phyloP scores from a whole-genome alignment of 2,113 vertebrate genomes.

The Brachyistius frenatus region DNA sequence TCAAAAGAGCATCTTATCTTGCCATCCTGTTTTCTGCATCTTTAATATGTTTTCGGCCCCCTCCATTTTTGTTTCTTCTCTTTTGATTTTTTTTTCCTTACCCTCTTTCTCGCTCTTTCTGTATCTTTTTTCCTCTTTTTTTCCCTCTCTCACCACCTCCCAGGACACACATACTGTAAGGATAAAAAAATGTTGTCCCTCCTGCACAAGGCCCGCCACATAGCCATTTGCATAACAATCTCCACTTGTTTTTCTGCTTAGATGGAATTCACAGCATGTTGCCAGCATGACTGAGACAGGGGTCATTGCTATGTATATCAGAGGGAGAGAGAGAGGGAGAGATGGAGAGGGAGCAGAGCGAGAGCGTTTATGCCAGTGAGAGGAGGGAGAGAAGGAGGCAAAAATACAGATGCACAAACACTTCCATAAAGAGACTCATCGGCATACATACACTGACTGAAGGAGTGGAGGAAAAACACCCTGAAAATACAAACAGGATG shows the following conservation, averaged over 20 bases:
- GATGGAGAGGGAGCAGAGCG: conserved; percentile 36
- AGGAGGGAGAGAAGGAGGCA: conserved; percentile 17
- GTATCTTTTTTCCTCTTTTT: conserved; percentile 13
- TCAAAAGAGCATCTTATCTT: conserved; percentile 54
- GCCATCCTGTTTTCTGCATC: conserved; percentile 37
- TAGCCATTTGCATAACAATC: conserved; percentile 89
- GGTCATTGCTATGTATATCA: conserved; percentile 88
- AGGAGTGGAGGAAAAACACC: conserved; percentile 45
- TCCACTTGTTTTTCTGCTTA: conserved; percentile 89
- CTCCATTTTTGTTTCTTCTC: conserved; percentile 39
- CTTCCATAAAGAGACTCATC: conserved; percentile 62
- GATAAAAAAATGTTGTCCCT: conserved; percentile 71
- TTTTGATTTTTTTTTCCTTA: conserved; percentile 32
- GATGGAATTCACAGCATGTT: conserved; percentile 89
- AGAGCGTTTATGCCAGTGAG: conserved; percentile 43
- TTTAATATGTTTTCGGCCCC: conserved; percentile 33
- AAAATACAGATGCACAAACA: conserved; percentile 69
- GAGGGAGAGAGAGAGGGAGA: conserved; percentile 50
- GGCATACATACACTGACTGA: conserved; percentile 49
- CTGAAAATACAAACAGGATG: conserved; percentile 45
- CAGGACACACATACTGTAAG: conserved; percentile 49
- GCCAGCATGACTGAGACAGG: conserved; percentile 81
- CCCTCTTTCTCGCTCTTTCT: conserved; percentile 86
- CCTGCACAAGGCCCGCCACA: conserved; percentile 69
- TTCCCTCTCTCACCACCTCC: conserved; percentile 34